phyloP scores from a whole-genome alignment of 2,888 invertebrate species.

The Melolontha melolontha region DNA sequence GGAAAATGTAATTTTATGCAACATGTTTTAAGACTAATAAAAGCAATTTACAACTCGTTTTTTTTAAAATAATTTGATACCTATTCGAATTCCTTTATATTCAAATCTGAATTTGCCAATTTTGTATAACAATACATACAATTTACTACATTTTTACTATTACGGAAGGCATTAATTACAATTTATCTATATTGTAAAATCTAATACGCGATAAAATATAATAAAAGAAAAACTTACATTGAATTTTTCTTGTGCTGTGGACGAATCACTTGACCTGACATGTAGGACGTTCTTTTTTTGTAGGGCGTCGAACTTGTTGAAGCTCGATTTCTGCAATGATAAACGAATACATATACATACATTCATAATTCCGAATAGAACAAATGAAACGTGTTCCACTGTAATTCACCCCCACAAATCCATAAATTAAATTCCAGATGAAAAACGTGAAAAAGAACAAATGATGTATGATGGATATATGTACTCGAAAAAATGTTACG shows the following conservation, averaged over 20 bases:
- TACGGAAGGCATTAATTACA: too few species aligned
- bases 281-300: conserved; percentile 76
- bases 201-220: too few species aligned
- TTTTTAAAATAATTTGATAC: too few species aligned
- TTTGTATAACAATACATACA: too few species aligned
- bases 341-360: conserved; percentile 43
- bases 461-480: neutral
- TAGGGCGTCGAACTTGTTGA: conserved; percentile 80
- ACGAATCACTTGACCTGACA: conserved; percentile 75
- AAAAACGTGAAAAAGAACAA: conserved; percentile 8
- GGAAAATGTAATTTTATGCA: too few species aligned
- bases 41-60: too few species aligned
- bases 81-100: too few species aligned
- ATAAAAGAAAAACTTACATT: conserved; percentile 68
- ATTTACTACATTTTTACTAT: too few species aligned
- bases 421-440: neutral
- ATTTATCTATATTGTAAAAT: too few species aligned
- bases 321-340: conserved; percentile 77
- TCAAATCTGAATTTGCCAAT: too few species aligned
- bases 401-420: neutral
- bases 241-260: conserved; percentile 76
- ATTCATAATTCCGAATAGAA: conserved; percentile 21
- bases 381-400: neutral
- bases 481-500: neutral
- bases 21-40: too few species aligned